Evolutionary conservation across 2,113 vertebrate species (phyloP), one percentile per base, ranked within the genome.

Genomic region (Anthoscopus minutus): DNA sequence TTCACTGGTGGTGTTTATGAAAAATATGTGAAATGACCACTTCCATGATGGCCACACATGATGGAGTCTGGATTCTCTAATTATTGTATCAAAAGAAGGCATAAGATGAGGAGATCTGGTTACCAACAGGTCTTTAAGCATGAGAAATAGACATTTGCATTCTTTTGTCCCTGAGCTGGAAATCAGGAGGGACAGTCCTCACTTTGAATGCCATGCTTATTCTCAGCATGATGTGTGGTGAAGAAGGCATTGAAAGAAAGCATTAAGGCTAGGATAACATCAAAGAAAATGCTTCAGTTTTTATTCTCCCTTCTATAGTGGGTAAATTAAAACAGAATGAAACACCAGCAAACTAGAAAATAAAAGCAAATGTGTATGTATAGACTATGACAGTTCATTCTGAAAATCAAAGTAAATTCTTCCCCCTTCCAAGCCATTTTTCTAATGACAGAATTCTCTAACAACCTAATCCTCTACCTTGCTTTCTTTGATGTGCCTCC

Each of bases 281-380:
- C 71, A 95, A 93, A 96, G 85, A 73, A 89, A 86, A 73, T 47
- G 13, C 47, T 90, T 83, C 62, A 3, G 2, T 88, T 91, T 80
- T 87, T 88, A 47, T 92, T 92, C 64, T 83, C 17, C 7, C 22
- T 92, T 97, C 74, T 62, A 65, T 42, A 53, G 57, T 35, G 38
- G 54, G 88, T 87, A 93, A 94, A 94, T 94, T 94, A 94, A 69
- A 89, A 61, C 35, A 83, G 62, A 94, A 85, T 58, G 54, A 82
- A 89, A 80, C 11, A 42, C 45, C 27, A 92, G 35, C 38, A 80
- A 88, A 57, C 71, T 85, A 85, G 67, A 92, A 96, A 95, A 93
- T 80, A 91, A 85, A 87, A 91, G 56, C 53, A 91, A 93, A 85
- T 77, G 30, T 69, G 33, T 74, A 10, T 82, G 37, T 72, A 37